Evolutionary conservation across 2,888 invertebrate genomes (phyloP).

Genomic region (Cheilosia grossa): DNA sequence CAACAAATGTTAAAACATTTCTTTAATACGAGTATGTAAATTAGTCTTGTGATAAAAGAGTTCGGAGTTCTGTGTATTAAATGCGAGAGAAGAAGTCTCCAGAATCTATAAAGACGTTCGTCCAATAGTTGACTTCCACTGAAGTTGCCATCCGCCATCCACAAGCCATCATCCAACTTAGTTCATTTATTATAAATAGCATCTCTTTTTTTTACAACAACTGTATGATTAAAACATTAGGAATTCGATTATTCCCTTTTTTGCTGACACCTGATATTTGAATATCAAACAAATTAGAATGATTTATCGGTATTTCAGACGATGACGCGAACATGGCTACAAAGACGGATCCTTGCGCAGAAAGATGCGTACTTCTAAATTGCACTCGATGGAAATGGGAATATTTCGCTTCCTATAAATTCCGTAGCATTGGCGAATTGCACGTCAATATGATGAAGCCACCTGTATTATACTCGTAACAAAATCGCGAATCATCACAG

Average conservation of each 20-base stretch:
- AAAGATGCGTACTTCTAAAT: neutral
- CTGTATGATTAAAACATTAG: slow-evolving; percentile 29
- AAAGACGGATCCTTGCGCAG: neutral
- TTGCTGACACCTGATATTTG: neutral
- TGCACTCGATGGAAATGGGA: neutral
- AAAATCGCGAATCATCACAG: slow-evolving; percentile 9
- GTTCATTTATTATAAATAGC: slow-evolving; percentile 60
- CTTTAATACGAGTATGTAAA: slow-evolving; percentile 55
- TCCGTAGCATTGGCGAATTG: neutral
- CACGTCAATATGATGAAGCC: slow-evolving; percentile 3
- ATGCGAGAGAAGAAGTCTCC: slow-evolving; percentile 16
- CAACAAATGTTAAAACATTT: slow-evolving; percentile 37
- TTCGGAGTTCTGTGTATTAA: slow-evolving; percentile 10
- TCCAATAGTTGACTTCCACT: neutral
- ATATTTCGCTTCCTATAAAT: slow-evolving; percentile 10
- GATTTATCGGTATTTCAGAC: slow-evolving; percentile 26
- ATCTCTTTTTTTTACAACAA: slow-evolving; percentile 10
- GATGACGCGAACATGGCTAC: neutral
- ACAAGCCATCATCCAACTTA: slow-evolving; percentile 12
- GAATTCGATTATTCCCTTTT: slow-evolving; percentile 32
- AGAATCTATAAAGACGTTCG: slow-evolving; percentile 3
- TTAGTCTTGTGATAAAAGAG: slow-evolving; percentile 1
- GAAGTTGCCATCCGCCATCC: slow-evolving; percentile 2
- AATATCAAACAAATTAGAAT: neutral
- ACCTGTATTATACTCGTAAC: neutral